Base-by-base conservation (phyloP, 2,797 vertebrate species). In the Megalops cyprinoides region DNA sequence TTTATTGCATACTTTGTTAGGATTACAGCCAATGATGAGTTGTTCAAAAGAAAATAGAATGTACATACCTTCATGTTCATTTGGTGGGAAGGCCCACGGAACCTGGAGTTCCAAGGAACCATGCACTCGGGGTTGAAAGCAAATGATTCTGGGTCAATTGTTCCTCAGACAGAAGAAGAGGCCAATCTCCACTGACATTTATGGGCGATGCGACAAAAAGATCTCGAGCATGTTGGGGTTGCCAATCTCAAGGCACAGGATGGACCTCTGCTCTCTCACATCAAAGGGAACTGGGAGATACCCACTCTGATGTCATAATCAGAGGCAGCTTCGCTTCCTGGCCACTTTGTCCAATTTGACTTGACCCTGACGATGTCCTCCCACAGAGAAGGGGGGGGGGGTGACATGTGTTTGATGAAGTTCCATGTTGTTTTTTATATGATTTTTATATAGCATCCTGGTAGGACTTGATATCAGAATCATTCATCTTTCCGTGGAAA, bases 161-260 rank as follows among this genome's bases (percentile, higher is more conserved):
- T 55, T 23, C 51, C 7, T 18, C 74, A 76, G 14, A 76, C 31
- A 18, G 44, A 55, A 46, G 74, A 37, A 51, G 73, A 31, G 51
- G 51, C 34, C 74, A 37, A 55, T 76, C 20, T 76, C 49, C 46
- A 14, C 51, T 76, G 74, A 76, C 74, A 76, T 76, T 51, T 76
- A 55, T 76, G 5, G 31, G 25, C 10, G 15, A 51, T 5, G 49
- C 46, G 18, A 49, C 28, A 49, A 48, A n/a, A 31, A 75, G 9
- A 34, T 34, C 31, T 51, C 46, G 14, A 10, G 20, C 49, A 34
- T 14, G 12, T 37, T 12, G 7, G 31, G 25, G 14, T 76, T 31
- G 25, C 74, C 8, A 23, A 31, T 53, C 74, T 34, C 28, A 37
- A 25, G 51, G 74, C 25, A 76, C 49, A 51, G 51, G 28, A 20